phyloP scores from a whole-genome alignment of 2,888 invertebrate genomes.

The Coecobrya sp. region DNA sequence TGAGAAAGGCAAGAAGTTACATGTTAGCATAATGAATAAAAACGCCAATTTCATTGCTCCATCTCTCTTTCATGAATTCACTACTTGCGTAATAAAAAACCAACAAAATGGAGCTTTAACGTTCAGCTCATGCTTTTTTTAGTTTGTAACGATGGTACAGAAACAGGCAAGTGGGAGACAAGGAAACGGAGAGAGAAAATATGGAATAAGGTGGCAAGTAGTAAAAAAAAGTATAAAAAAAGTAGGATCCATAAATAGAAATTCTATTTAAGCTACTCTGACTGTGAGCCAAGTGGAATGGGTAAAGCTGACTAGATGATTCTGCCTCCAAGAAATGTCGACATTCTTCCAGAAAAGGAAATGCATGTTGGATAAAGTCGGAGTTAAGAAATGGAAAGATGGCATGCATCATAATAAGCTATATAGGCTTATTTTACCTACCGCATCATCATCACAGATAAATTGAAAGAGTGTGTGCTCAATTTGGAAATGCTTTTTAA shows the following conservation, averaged over 20 bases:
- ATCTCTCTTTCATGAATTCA: too few species aligned
- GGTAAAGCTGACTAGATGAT: too few species aligned
- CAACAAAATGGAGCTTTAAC: not conserved
- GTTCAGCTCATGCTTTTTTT: not conserved
- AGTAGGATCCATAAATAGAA: slow-evolving; percentile 61
- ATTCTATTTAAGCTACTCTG: slow-evolving; percentile 33
- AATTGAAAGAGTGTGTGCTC: not conserved
- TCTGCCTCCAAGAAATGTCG: not conserved
- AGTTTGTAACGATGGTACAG: not conserved
- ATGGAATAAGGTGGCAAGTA: slow-evolving; percentile 48
- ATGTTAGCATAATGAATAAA: too few species aligned
- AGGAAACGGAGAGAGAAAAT: not conserved
- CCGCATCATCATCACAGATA: too few species aligned
- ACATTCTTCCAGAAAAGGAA: slow-evolving; percentile 52
- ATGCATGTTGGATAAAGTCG: slow-evolving; percentile 7
- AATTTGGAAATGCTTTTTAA: slow-evolving; percentile 51
- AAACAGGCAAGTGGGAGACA: too few species aligned
- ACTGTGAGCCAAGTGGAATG: not conserved
- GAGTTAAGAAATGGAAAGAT: not conserved
- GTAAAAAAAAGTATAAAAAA: slow-evolving; percentile 32
- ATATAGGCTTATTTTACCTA: too few species aligned
- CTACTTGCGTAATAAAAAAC: too few species aligned
- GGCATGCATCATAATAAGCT: not conserved
- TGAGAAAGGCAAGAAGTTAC: too few species aligned
- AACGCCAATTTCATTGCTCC: too few species aligned